Percentiles rank a stretch among this genome's conserved stretches.
phyloP scores from a whole-genome alignment of 2,797 vertebrate genomes.

The Squalus acanthias region DNA sequence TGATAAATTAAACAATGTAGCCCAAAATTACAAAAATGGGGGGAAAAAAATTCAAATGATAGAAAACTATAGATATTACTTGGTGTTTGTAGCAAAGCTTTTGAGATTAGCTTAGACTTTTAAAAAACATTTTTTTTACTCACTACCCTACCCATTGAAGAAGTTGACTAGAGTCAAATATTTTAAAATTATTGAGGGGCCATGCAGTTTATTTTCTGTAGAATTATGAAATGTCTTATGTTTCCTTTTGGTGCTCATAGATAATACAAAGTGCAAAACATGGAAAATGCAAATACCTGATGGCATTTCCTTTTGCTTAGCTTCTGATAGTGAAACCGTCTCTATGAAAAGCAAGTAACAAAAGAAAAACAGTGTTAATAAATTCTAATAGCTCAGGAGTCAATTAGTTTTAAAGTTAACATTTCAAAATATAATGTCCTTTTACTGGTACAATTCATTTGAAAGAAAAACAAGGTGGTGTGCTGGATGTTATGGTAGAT shows the following conservation, averaged over 20 bases:
- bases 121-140: not conserved
- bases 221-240: not conserved
- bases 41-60: not conserved
- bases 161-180: not conserved
- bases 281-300: conserved; percentile 34
- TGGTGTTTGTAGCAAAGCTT: not conserved
- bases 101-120: not conserved
- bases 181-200: not conserved
- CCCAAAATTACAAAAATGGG: not conserved
- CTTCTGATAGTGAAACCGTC: not conserved
- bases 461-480: not conserved
- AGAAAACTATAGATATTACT: not conserved
- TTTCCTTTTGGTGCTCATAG: not conserved
- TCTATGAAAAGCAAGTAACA: not conserved
- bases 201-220: not conserved
- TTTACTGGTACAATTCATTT: not conserved
- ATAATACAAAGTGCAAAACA: not conserved
- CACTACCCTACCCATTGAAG: not conserved
- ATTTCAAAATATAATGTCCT: not conserved
- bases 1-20: not conserved
- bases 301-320: not conserved
- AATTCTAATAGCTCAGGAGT: not conserved
- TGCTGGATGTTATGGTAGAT: not conserved
- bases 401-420: not conserved
- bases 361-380: not conserved